Base-by-base conservation (phyloP, 30 jellyfish, hydroid and myxozoan species). In the Rhopilema esculentum region DNA sequence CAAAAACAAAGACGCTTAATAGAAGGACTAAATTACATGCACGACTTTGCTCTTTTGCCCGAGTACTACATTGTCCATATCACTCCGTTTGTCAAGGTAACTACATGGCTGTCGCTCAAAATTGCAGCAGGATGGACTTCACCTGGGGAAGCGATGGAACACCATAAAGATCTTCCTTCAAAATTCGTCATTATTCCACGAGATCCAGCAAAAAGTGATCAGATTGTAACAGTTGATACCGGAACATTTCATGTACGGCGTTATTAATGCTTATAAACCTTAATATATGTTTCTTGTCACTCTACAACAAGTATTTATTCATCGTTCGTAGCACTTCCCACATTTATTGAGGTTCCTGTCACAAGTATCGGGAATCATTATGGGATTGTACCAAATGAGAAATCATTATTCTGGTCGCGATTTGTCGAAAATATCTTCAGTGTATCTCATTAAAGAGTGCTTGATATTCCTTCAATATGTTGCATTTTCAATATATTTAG, bases 61-160 rank as follows among this genome's bases (percentile, higher is more conserved):
- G 97, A 91, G 63, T 96, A 87, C 65, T 96, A 91, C 79, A 67
- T 96, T 22, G 91, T 91, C 69, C 99, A 96, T 75, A 91, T 84
- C 65, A 96, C 99, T 0, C 99, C 99, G 30, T 96, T 96, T 77
- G 96, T 97, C 52, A 83, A 91, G 73, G 91, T 84, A n/a, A 33
- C 95, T 29, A 20, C 74, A 9, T 87, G 93, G 97, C 49, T 24
- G 0, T 89, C 95, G 18, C 82, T 96, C 83, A 89, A 90, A 64
- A 88, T 96, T 12, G 87, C 91, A 21, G 91, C 92, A 18, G 99
- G 99, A 0, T 91, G 97, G 97, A 66, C 94, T 8, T 91, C 98
- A 4, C 96, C 97, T 15, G 99, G 98, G 24, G 98, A 91, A 40
- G 71, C 92, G 25, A 91, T 96, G 99, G 71, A 74, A 18, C 82